Percentiles rank a stretch among this genome's conserved stretches.
Conservation (phyloP, 2,113 vertebrate genomes). For the Petromus typicus region DNA sequence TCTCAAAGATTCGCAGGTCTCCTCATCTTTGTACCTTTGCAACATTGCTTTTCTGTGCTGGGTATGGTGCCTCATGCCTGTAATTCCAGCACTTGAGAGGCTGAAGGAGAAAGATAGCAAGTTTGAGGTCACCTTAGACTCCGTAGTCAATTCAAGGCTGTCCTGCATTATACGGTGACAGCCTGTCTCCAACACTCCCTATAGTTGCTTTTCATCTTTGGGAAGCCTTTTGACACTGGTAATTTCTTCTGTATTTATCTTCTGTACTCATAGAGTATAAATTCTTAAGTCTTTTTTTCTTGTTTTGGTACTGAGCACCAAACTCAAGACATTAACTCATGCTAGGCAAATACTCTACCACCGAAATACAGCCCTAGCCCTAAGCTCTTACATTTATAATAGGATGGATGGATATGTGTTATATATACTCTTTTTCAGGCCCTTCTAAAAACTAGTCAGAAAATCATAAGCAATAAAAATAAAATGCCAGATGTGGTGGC, state of each 20-base stretch:
- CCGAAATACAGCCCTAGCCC: not conserved
- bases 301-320: not conserved
- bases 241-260: constrained; percentile 45
- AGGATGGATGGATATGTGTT: not conserved
- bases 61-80: not conserved
- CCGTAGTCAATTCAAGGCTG: not conserved
- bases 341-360: not conserved
- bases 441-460: constrained; percentile 7
- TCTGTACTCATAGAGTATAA: not conserved
- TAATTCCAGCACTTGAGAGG: not conserved
- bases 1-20: not conserved
- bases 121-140: not conserved
- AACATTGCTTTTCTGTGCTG: constrained; percentile 2
- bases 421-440: not conserved
- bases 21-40: not conserved
- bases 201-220: not conserved
- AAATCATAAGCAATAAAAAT: not conserved
- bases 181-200: not conserved
- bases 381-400: not conserved
- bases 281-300: not conserved
- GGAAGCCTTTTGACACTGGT: not conserved
- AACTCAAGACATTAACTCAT: not conserved
- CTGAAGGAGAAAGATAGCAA: not conserved
- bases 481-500: too few species aligned
- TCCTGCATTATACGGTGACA: not conserved